Evolutionary conservation across 2,113 vertebrate genomes (phyloP), one percentile per base, ranked within the genome.

Genomic region (Nannospalax galili): DNA sequence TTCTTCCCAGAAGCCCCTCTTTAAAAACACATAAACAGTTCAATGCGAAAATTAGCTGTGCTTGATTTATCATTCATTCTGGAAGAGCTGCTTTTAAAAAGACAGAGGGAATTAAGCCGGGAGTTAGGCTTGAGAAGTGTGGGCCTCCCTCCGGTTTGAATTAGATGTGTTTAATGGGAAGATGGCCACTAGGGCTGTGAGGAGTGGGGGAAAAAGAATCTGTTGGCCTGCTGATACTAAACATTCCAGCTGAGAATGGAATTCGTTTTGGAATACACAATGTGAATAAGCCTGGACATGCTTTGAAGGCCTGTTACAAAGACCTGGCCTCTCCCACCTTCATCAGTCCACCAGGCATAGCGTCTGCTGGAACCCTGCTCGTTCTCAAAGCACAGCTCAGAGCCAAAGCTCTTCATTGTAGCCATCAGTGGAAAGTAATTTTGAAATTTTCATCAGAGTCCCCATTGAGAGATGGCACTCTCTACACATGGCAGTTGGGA

Each of bases 21-120:
- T 97, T 97, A 97, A 97, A 96, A 97, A 97, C 96, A 96, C 96
- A 96, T 97, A 97, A 97, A 97, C 96, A 97, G 95, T 97, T 97
- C 96, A 96, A 95, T 90, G 96, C 94, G 96, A 96, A 97, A 97
- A 98, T 98, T 95, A 96, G 95, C 89, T 84, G 64, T 94, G 88
- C 94, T 79, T 96, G 94, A 97, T 96, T 94, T 95, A 96, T 96
- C 95, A 97, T 93, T 96, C 96, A 94, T 95, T 97, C 94, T 91
- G 90, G 92, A 93, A 95, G 90, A 95, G 92, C 22, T 48, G 96
- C 96, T 96, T 97, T 98, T 96, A 97, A 97, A 97, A 96, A 96
- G 95, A 96, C 91, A 97, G 89, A 96, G 62, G 87, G 80, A 97
- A 95, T 97, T 97, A 97, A 92, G 81, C 90, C 64, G 90, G 94